Percentiles rank a stretch among this genome's conserved stretches.
phyloP scores from a whole-genome alignment of 2,888 invertebrate genomes.

The Thecocarcelia acutangulata region DNA sequence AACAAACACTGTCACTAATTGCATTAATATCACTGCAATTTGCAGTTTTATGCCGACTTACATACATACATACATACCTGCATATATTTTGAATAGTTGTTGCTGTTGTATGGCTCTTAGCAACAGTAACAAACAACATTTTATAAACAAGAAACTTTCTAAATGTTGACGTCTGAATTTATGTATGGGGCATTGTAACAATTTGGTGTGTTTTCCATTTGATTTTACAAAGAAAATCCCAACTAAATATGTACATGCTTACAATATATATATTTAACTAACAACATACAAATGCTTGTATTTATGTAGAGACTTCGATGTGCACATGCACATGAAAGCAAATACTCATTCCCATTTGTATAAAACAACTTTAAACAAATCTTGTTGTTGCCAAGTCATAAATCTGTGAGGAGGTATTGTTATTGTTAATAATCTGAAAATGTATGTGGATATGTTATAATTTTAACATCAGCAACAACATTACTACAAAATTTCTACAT shows the following conservation, averaged over 20 bases:
- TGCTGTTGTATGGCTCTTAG: slow-evolving; percentile 36
- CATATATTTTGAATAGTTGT: slow-evolving; percentile 14
- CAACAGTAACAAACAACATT: slow-evolving; percentile 37
- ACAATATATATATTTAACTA: too few species aligned
- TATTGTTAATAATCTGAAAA: slow-evolving; percentile 53
- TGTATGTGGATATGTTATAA: slow-evolving; percentile 20
- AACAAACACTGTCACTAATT: slow-evolving; percentile 48
- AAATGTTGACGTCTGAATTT: slow-evolving; percentile 10
- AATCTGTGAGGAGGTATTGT: slow-evolving; percentile 63
- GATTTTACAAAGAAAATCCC: slow-evolving; percentile 45
- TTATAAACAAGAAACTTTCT: slow-evolving; percentile 46
- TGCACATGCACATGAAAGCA: slow-evolving; percentile 7
- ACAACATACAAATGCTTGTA: too few species aligned
- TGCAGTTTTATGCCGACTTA: neutral
- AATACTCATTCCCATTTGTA: slow-evolving; percentile 35
- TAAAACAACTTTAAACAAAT: slow-evolving; percentile 47
- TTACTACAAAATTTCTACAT: slow-evolving; percentile 6
- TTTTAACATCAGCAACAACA: slow-evolving; percentile 26
- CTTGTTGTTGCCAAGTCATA: slow-evolving; percentile 63
- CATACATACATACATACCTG: neutral
- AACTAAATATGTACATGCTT: neutral
- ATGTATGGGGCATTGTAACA: slow-evolving; percentile 16
- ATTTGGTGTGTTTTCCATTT: slow-evolving; percentile 43
- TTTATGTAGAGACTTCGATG: neutral
- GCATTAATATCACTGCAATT: slow-evolving; percentile 33